Evolutionary conservation across 2,888 invertebrate species (phyloP).

Genomic region (Lycia hirtaria): DNA sequence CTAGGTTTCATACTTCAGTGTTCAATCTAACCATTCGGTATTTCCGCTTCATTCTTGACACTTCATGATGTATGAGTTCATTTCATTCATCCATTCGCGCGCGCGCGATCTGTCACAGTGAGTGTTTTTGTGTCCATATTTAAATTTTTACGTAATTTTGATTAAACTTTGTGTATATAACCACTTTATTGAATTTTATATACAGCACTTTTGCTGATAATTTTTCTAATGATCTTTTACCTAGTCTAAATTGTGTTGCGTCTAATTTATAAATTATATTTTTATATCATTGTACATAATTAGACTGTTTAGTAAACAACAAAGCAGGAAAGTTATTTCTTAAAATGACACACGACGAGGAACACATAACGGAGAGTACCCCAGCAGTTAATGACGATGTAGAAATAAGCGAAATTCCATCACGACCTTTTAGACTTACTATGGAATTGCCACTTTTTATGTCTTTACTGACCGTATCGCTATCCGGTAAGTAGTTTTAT

Average conservation of each 20-base stretch:
- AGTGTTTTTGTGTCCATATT: background rate
- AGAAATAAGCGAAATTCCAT: slow-evolving; percentile 61
- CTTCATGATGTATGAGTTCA: background rate
- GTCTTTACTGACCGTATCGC: slow-evolving; percentile 64
- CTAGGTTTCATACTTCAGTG: too few species aligned
- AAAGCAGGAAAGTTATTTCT: slow-evolving; percentile 3
- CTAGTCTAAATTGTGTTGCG: background rate
- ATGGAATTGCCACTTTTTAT: slow-evolving; percentile 77
- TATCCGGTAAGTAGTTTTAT: slow-evolving; percentile 62
- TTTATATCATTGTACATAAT: slow-evolving; percentile 1
- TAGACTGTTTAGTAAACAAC: slow-evolving; percentile 17
- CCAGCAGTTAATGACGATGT: slow-evolving; percentile 53
- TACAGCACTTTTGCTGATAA: background rate
- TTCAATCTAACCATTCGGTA: background rate
- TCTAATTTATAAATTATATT: background rate
- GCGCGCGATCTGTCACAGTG: slow-evolving; percentile 18
- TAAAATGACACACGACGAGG: slow-evolving; percentile 67
- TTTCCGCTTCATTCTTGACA: slow-evolving; percentile 6
- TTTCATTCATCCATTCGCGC: slow-evolving; percentile 15
- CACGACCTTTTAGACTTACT: slow-evolving; percentile 61
- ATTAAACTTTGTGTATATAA: background rate
- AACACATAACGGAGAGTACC: slow-evolving; percentile 53
- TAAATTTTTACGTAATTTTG: slow-evolving; percentile 13
- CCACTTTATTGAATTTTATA: background rate
- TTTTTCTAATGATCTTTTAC: background rate